Evolutionary conservation across 1,140 invertebrate genomes (phyloP), one percentile per base, ranked within the genome.

Genomic region (Heliconius nattereri): DNA sequence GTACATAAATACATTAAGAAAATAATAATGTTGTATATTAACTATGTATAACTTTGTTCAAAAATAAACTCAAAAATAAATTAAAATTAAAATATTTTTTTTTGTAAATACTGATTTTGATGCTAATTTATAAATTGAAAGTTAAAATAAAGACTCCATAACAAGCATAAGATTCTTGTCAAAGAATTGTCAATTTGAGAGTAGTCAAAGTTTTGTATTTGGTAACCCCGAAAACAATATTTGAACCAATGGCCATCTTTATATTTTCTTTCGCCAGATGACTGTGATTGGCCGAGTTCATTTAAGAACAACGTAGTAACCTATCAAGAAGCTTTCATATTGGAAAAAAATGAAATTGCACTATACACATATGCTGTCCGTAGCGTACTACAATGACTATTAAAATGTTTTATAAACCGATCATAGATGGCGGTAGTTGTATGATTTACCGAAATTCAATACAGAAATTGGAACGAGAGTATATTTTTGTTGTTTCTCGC

Each of bases 361-460:
- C 76, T 72, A 45, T 60, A 73, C 54, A 26, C 49, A 78, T 23
- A 78, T 70, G 54, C 73, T 70, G 78, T 78, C 19, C 54, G 29
- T 71, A 78, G 76, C 32, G 40, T 71, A 70, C 11, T 72, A 72
- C 54, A 57, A 49, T 71, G 45, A 74, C 26, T 71, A 73, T 66
- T 80, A 37, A 80, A 76, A 20, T 80, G 66, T 78, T 83, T 66
- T 19, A n/a, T 40, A 26, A 32, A 72, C 23, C 73, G 76, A 73
- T 76, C 79, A 88, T 45, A 93, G 92, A 91, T 92, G 92, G 90
- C 90, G 85, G 80, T 78, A 87, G 80, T 78, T 40, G 81, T 84
- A 76, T 86, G 85, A 89, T 85, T 88, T 90, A 89, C 84, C 85
- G 85, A 92, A 92, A 92, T 92, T 90, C 91, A 91, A 92, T 92